Evolutionary conservation across 2,797 vertebrate species (phyloP).

Genomic region (Eulemur albifrons): DNA sequence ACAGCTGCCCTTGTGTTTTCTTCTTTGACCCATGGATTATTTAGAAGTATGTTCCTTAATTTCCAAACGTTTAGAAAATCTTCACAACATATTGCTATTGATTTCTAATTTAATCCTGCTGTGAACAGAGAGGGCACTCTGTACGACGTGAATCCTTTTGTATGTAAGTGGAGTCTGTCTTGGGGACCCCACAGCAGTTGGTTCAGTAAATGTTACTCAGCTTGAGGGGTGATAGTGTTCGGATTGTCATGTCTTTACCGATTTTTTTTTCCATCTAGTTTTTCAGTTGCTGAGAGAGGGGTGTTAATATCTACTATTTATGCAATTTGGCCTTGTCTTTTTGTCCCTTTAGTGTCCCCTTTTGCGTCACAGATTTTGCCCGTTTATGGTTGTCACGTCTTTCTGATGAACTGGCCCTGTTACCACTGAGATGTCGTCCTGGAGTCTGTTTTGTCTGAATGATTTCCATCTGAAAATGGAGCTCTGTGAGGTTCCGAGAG

Average conservation of each 20-base stretch:
- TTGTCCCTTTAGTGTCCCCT: neutral
- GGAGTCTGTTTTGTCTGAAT: neutral
- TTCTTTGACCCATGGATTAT: neutral
- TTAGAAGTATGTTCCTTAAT: neutral
- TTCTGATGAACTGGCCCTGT: neutral
- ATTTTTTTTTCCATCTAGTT: neutral
- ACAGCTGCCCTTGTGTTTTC: neutral
- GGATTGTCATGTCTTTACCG: neutral
- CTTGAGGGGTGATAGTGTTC: neutral
- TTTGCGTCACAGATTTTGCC: neutral
- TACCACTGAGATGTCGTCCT: accelerated
- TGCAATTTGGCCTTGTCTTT: neutral
- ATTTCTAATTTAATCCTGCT: neutral
- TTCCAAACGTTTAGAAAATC: neutral
- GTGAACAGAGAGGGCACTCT: neutral
- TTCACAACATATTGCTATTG: neutral
- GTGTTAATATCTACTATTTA: too few relatives aligned
- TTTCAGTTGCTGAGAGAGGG: neutral
- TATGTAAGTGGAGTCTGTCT: neutral
- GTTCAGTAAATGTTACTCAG: neutral
- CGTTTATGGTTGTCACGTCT: accelerated
- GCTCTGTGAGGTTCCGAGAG: neutral
- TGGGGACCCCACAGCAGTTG: neutral
- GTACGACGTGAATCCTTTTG: neutral
- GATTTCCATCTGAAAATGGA: neutral